Evolutionary conservation across 2,888 invertebrate species (phyloP).

Genomic region (Osmoderma eremita): DNA sequence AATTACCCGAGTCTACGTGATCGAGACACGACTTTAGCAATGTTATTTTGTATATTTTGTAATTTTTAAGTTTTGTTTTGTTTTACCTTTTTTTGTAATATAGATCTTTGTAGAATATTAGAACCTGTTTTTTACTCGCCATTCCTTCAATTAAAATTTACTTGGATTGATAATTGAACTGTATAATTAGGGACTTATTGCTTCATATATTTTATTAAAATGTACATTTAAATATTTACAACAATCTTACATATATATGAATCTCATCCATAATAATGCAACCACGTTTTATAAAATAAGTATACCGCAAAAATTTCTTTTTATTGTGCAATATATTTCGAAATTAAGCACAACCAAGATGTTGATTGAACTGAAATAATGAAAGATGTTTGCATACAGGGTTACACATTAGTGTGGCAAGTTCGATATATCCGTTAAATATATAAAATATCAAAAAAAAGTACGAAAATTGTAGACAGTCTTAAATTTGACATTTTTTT

Average conservation of each 20-base stretch:
- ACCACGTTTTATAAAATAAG: conserved; percentile 4
- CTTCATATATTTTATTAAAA: conserved; percentile 21
- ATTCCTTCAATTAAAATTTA: background rate
- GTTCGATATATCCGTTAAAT: no score
- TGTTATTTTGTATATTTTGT: conserved; percentile 58
- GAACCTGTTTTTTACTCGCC: background rate
- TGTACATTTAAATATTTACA: conserved; percentile 23
- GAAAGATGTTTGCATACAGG: no score
- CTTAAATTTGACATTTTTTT: no score
- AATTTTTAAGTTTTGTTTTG: conserved; percentile 52
- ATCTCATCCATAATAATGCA: conserved; percentile 18
- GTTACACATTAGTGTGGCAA: no score
- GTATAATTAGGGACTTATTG: conserved; percentile 4
- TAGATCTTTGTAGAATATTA: conserved; percentile 53
- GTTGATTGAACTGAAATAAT: no score
- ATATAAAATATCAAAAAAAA: no score
- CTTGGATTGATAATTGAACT: background rate
- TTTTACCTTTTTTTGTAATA: conserved; percentile 59
- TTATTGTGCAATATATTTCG: conserved; percentile 20
- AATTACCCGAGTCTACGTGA: conserved; percentile 48
- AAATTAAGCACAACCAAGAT: conserved; percentile 13
- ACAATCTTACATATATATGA: conserved; percentile 16
- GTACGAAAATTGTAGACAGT: no score
- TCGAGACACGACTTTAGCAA: conserved; percentile 39
- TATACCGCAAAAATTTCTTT: background rate